Percentiles rank a stretch among this genome's conserved stretches.
Evolutionary conservation across 2,797 vertebrate species (phyloP).

Genomic region (Periophthalmus magnuspinnatus): DNA sequence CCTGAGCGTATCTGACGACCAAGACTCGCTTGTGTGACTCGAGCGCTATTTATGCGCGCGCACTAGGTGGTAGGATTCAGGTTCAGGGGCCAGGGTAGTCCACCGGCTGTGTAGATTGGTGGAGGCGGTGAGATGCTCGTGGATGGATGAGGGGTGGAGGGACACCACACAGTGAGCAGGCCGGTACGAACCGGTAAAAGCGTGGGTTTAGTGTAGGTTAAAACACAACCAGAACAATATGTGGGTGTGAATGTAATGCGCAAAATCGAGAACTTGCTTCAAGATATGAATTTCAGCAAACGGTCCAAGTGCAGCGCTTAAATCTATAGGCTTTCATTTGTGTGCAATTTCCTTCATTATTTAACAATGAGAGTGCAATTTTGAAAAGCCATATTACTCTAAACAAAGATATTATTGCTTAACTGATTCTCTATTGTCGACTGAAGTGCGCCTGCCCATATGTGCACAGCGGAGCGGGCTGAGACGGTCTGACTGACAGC

Average conservation of each 20-base stretch:
- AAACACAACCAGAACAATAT: conserved; percentile 17
- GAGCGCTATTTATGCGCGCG: conserved; percentile 87
- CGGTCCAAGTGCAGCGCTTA: not conserved
- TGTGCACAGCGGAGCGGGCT: conserved; percentile 12
- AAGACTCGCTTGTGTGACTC: conserved; percentile 82
- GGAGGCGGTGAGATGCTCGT: conserved; percentile 69
- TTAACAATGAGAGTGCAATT: not conserved
- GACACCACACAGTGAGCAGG: conserved; percentile 44
- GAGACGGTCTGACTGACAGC: conserved; percentile 65
- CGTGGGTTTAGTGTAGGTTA: conserved; percentile 47
- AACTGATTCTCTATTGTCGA: not conserved
- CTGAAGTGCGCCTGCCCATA: not conserved
- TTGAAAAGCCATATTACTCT: not conserved
- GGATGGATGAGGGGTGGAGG: conserved; percentile 62
- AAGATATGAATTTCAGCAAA: not conserved
- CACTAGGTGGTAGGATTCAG: conserved; percentile 75
- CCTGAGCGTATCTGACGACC: conserved; percentile 82
- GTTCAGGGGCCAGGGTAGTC: conserved; percentile 82
- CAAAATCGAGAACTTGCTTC: not conserved
- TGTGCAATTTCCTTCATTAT: not conserved
- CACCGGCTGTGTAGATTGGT: conserved; percentile 82
- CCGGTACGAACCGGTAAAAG: conserved; percentile 37
- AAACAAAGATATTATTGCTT: not conserved
- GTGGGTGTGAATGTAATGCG: conserved; percentile 15
- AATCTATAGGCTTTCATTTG: not conserved